These are phyloP conservation scores for Plusia festucae DNA, from an alignment of 2,888 invertebrate genomes.

Conservation along the genomic window DNA sequence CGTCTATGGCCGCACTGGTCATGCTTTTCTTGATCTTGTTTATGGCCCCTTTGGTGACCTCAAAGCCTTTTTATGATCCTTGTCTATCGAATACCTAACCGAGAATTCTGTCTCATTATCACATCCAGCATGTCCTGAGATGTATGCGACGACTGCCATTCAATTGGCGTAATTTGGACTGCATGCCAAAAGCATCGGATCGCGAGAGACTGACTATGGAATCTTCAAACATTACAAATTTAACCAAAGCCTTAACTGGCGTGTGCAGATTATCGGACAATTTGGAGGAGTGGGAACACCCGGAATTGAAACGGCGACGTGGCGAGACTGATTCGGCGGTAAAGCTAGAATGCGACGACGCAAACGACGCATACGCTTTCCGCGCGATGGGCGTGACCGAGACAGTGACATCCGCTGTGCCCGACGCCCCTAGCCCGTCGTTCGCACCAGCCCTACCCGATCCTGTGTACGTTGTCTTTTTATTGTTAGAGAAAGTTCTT, in stretches of 20 bases:
- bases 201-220: slow-evolving; percentile 4
- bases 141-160: slow-evolving; percentile 6
- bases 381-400: slow-evolving; percentile 83
- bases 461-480: slow-evolving; percentile 68
- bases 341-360: slow-evolving; percentile 93
- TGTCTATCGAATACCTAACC: background rate
- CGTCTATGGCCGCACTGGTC: no score
- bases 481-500: slow-evolving; percentile 38
- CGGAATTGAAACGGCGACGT: slow-evolving; percentile 85
- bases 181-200: slow-evolving; percentile 2
- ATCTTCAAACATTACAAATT: slow-evolving; percentile 16
- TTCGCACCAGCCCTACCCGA: slow-evolving; percentile 63
- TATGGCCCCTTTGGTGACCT: no score
- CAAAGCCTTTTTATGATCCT: background rate
- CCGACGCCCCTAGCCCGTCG: slow-evolving; percentile 54
- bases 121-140: background rate
- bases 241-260: slow-evolving; percentile 63
- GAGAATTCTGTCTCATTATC: background rate
- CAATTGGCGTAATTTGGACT: background rate
- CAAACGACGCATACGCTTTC: slow-evolving; percentile 92
- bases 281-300: slow-evolving; percentile 86
- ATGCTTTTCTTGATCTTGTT: background rate
- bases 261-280: slow-evolving; percentile 85
- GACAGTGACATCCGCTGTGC: slow-evolving; percentile 61
- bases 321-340: slow-evolving; percentile 91